A percentile compares a stretch with the other conserved stretches of the same genome.
Conservation (phyloP, 30 jellyfish, hydroid and myxozoan species). For the Hydra vulgaris region DNA sequence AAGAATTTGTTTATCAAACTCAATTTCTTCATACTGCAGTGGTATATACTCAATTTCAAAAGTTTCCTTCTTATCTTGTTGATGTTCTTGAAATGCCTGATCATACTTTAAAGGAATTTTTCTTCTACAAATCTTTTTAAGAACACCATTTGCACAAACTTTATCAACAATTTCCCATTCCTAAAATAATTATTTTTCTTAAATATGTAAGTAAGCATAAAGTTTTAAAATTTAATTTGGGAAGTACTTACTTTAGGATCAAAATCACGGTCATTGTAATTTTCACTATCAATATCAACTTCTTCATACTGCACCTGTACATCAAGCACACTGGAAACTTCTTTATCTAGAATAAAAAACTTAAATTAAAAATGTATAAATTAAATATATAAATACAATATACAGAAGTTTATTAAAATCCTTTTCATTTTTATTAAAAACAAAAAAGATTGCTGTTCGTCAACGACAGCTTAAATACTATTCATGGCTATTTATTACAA, state of each 20-base stretch:
- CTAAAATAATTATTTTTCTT: background rate
- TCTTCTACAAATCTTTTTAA: background rate
- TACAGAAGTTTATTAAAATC: too few species aligned
- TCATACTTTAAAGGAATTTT: background rate
- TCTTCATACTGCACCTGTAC: slow-evolving; percentile 51
- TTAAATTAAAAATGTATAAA: too few species aligned
- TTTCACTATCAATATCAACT: slow-evolving; percentile 35
- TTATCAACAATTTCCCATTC: slow-evolving; percentile 22
- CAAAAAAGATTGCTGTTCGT: too few species aligned
- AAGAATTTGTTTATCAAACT: slow-evolving; percentile 35
- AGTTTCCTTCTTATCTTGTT: background rate
- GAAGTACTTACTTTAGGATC: slow-evolving; percentile 34
- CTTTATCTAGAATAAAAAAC: slow-evolving; percentile 3
- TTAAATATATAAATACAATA: background rate
- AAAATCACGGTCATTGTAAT: slow-evolving; percentile 34
- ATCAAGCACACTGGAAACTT: slow-evolving; percentile 4
- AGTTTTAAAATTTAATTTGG: background rate
- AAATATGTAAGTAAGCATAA: background rate
- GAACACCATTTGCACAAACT: slow-evolving; percentile 18
- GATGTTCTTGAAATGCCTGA: background rate
- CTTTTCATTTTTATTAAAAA: too few species aligned
- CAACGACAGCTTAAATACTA: too few species aligned
- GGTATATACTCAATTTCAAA: background rate
- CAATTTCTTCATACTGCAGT: slow-evolving; percentile 34
- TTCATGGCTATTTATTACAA: too few species aligned